phyloP scores from a whole-genome alignment of 2,888 invertebrate species.

The Orgyia antiqua region DNA sequence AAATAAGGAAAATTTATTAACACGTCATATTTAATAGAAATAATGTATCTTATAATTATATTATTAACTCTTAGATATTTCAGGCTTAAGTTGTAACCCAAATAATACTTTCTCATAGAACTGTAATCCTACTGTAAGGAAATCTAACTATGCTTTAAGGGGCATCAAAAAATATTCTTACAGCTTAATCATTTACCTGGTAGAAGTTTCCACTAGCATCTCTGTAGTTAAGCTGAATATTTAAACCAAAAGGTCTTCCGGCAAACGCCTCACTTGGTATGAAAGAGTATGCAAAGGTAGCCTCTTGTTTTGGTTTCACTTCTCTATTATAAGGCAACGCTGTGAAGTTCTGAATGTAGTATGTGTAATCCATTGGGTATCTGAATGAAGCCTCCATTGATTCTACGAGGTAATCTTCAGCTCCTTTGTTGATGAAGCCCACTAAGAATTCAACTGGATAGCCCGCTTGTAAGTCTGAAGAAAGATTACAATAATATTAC shows the following conservation, averaged over 20 bases:
- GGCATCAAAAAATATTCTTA: too few relatives aligned
- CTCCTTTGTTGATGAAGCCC: conserved; percentile 96
- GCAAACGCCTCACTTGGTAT: conserved; percentile 97
- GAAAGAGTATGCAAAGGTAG: conserved; percentile 96
- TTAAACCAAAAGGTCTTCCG: conserved; percentile 96
- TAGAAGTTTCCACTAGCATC: conserved; percentile 82
- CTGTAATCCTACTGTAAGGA: too few relatives aligned
- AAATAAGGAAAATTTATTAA: too few relatives aligned
- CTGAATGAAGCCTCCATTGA: conserved; percentile 98
- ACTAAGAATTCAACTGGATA: conserved; percentile 95
- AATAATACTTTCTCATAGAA: too few relatives aligned
- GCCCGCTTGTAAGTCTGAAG: conserved; percentile 92
- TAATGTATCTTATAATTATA: too few relatives aligned
- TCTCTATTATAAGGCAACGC: conserved; percentile 91
- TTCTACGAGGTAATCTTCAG: conserved; percentile 93
- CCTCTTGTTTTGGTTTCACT: conserved; percentile 94
- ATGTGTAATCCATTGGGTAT: conserved; percentile 99
- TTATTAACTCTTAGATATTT: too few relatives aligned
- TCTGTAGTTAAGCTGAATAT: conserved; percentile 93
- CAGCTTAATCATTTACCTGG: conserved; percentile 78
- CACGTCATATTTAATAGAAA: too few relatives aligned
- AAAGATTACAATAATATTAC: background rate
- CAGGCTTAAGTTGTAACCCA: too few relatives aligned
- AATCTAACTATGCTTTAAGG: too few relatives aligned
- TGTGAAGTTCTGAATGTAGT: conserved; percentile 99